These are phyloP conservation scores for Psilanteris sp. DNA, from an alignment of 1,140 invertebrate species.

Conservation along the genomic window DNA sequence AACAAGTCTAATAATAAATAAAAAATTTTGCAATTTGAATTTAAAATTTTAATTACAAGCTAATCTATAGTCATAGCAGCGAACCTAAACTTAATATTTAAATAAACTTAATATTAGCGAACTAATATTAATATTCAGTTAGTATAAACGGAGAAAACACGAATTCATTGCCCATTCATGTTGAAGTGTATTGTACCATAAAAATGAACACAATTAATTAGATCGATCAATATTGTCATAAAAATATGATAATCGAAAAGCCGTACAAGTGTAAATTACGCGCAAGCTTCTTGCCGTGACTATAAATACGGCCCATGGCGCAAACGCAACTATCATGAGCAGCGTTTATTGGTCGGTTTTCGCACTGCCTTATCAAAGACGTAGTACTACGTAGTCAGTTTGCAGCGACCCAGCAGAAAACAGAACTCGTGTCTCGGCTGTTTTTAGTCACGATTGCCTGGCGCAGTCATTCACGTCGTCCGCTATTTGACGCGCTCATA, in stretches of 20 bases:
- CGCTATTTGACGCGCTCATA: constrained; percentile 9
- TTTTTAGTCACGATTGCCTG: constrained; percentile 24
- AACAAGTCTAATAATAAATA: no score
- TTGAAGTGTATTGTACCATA: no score
- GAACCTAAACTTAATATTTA: no score
- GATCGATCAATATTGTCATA: constrained; percentile 25
- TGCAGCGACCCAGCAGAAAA: background rate
- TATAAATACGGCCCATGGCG: constrained; percentile 35
- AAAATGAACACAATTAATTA: no score
- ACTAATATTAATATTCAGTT: no score
- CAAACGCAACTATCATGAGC: constrained; percentile 38
- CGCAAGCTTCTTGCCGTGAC: constrained; percentile 37
- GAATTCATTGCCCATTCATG: no score
- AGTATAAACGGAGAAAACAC: no score
- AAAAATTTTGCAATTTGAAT: no score
- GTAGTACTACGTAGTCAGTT: constrained; percentile 27
- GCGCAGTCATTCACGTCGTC: constrained; percentile 21
- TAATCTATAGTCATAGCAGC: no score
- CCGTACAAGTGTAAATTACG: constrained; percentile 23
- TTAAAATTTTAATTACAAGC: no score
- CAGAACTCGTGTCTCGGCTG: background rate
- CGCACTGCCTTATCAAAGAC: constrained; percentile 32
- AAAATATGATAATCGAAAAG: constrained; percentile 17
- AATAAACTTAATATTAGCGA: no score
- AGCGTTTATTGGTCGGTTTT: constrained; percentile 24